phyloP scores from a whole-genome alignment of 2,888 invertebrate species.

The Gandaritis pyraliata region DNA sequence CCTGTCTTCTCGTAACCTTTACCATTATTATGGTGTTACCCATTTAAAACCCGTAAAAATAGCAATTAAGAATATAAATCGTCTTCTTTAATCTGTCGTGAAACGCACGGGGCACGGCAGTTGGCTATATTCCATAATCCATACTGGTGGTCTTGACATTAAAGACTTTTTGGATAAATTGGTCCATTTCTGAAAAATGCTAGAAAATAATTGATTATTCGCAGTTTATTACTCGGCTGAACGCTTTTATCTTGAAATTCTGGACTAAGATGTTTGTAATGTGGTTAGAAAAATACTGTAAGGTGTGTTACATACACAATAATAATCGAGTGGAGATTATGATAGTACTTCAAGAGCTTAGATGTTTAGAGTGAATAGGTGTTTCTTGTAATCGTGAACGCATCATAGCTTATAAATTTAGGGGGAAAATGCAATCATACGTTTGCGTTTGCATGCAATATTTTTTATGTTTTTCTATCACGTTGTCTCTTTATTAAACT shows the following conservation, averaged over 20 bases:
- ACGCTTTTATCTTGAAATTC: conserved; percentile 31
- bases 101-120: conserved; percentile 18
- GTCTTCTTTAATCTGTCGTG: conserved; percentile 16
- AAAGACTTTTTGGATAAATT: conserved; percentile 45
- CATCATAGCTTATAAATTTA: too few species aligned
- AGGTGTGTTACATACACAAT: conserved; percentile 1
- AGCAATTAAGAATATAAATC: conserved; percentile 18
- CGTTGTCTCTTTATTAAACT: too few species aligned
- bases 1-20: conserved; percentile 5
- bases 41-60: conserved; percentile 24
- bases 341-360: too few species aligned
- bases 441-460: too few species aligned
- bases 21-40: background rate
- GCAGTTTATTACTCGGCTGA: conserved; percentile 38
- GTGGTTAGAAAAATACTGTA: background rate
- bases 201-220: conserved; percentile 35
- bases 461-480: too few species aligned
- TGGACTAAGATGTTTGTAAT: conserved; percentile 3
- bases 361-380: too few species aligned
- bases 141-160: conserved; percentile 33
- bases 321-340: too few species aligned
- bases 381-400: too few species aligned
- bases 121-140: conserved; percentile 48
- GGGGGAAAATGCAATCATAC: too few species aligned
- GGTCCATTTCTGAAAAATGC: conserved; percentile 42